These are phyloP conservation scores for Branchipolynoe longqiensis DNA, from an alignment of 2,888 invertebrate species.

Conservation along the genomic window DNA sequence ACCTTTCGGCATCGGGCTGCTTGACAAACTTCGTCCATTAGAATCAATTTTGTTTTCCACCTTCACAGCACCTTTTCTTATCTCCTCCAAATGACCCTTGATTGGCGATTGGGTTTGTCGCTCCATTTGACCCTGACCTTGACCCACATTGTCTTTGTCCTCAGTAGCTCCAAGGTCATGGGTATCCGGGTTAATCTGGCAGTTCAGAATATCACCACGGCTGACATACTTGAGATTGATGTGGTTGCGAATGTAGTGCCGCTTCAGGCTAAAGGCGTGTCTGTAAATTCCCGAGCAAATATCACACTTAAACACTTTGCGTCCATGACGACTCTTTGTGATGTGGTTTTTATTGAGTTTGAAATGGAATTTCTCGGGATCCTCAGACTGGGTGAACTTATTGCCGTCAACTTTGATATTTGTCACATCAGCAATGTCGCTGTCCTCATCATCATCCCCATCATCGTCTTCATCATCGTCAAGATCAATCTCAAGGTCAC, in stretches of 20 bases:
- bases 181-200: conserved; percentile 77
- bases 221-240: conserved; percentile 82
- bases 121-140: neutral
- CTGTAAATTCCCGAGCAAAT: conserved; percentile 83
- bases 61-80: neutral
- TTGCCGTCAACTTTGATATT: neutral
- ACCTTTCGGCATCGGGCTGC: neutral
- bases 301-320: conserved; percentile 84
- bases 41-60: neutral
- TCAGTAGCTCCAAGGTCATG: conserved; percentile 62
- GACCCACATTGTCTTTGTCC: conserved; percentile 11
- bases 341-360: conserved; percentile 63
- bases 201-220: conserved; percentile 82
- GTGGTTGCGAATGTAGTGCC: conserved; percentile 83
- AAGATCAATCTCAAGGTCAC: conserved; percentile 43
- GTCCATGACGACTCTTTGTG: conserved; percentile 64
- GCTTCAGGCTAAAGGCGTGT: conserved; percentile 83
- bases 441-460: conserved; percentile 58
- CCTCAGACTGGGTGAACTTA: neutral
- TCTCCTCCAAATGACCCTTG: neutral
- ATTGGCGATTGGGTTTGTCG: neutral
- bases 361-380: conserved; percentile 65
- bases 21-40: neutral
- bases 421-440: neutral
- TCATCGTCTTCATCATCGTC: conserved; percentile 58